Percentiles rank a stretch among this genome's conserved stretches.
These are phyloP conservation scores for Neoitamus cyanurus DNA, from an alignment of 2,888 invertebrate genomes.

Conservation along the genomic window DNA sequence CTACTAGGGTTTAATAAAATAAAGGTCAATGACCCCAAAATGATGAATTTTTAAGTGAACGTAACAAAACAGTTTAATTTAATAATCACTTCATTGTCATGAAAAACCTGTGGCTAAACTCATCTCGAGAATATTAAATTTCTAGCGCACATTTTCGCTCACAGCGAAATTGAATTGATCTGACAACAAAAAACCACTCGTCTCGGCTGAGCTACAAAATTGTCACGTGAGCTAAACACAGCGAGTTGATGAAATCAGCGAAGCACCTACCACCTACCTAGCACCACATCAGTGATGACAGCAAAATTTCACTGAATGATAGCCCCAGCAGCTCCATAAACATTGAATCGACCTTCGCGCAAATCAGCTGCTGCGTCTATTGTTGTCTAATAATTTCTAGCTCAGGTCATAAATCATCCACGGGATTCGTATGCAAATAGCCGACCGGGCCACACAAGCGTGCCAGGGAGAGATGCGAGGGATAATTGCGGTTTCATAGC, in stretches of 20 bases:
- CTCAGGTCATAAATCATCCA: constrained; percentile 26
- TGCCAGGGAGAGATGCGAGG: not conserved
- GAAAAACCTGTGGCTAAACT: too few relatives aligned
- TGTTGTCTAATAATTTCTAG: constrained; percentile 42
- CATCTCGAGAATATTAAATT: too few relatives aligned
- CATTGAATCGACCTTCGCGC: constrained; percentile 45
- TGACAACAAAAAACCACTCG: not conserved
- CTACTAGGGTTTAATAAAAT: too few relatives aligned
- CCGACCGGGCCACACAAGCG: constrained; percentile 2
- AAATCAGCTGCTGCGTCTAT: constrained; percentile 29
- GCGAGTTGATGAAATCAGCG: not conserved
- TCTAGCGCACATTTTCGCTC: too few relatives aligned
- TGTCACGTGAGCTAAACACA: not conserved
- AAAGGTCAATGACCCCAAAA: too few relatives aligned
- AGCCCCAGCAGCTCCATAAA: constrained; percentile 33
- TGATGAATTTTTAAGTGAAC: too few relatives aligned
- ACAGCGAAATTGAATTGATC: not conserved
- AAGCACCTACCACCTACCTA: not conserved
- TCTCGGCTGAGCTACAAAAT: not conserved
- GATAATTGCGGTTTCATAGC: constrained; percentile 33
- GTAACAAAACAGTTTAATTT: too few relatives aligned
- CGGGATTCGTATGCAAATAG: constrained; percentile 37
- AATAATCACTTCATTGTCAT: too few relatives aligned
- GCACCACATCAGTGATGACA: not conserved
- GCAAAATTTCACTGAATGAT: constrained; percentile 28